Evolutionary conservation across 2,888 invertebrate species (phyloP).

Genomic region (Polyommatus iphigenia): DNA sequence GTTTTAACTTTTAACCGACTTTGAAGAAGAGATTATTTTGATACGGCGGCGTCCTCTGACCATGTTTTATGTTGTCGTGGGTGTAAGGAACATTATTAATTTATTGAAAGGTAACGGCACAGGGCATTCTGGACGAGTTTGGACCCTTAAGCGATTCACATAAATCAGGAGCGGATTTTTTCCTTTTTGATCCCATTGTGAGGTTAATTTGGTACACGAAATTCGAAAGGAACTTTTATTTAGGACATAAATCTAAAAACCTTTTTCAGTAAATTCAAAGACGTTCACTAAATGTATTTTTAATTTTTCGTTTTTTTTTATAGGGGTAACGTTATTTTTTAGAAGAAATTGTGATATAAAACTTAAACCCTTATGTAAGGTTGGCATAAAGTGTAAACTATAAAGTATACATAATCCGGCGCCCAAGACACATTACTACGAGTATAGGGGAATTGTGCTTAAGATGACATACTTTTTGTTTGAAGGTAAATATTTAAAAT

Average conservation of each 20-base stretch:
- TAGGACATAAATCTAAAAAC: conserved; percentile 2
- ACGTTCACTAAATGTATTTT: neutral
- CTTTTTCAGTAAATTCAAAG: neutral
- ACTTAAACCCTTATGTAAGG: too few species aligned
- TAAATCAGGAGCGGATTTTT: conserved; percentile 28
- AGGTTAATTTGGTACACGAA: conserved; percentile 16
- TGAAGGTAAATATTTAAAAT: too few species aligned
- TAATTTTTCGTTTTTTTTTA: neutral
- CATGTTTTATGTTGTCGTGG: conserved; percentile 10
- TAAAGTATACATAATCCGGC: too few species aligned
- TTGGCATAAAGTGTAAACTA: too few species aligned
- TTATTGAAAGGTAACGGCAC: conserved; percentile 28
- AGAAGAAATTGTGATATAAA: too few species aligned
- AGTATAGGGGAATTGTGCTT: too few species aligned
- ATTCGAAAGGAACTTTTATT: neutral
- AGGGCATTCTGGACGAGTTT: conserved; percentile 22
- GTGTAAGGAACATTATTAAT: conserved; percentile 7
- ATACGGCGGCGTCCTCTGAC: conserved; percentile 11
- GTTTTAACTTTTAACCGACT: conserved; percentile 7
- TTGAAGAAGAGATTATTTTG: neutral
- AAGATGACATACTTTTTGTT: too few species aligned
- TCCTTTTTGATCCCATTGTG: neutral
- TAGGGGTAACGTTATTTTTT: too few species aligned
- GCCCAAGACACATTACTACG: too few species aligned
- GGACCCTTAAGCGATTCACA: conserved; percentile 30